A percentile compares a stretch with the other conserved stretches of the same genome.
These are phyloP conservation scores for Taphrorychus bicolor DNA, from an alignment of 2,888 invertebrate species.

Conservation along the genomic window DNA sequence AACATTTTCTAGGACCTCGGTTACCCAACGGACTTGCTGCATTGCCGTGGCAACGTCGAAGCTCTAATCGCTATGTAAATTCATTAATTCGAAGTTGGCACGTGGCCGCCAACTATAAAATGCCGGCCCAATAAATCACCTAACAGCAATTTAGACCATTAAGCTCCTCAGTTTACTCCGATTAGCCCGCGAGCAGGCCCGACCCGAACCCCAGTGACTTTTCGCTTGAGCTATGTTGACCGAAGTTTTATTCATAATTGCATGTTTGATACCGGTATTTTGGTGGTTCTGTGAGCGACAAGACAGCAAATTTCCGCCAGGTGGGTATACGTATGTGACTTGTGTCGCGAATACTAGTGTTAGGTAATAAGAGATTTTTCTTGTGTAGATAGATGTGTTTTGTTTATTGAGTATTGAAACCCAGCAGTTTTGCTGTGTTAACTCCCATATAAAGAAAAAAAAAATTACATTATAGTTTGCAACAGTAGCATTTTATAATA, in stretches of 20 bases:
- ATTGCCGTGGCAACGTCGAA: constrained; percentile 14
- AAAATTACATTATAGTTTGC: not conserved
- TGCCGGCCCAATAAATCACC: not conserved
- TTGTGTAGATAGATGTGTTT: too few species aligned
- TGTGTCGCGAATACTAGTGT: not conserved
- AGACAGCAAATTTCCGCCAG: constrained; percentile 49
- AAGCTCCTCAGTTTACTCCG: constrained; percentile 1
- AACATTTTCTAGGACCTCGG: not conserved
- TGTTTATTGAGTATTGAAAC: too few species aligned
- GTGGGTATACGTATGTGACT: constrained; percentile 27
- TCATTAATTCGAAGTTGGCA: not conserved
- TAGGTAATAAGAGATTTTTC: not conserved
- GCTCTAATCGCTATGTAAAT: not conserved
- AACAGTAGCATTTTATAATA: not conserved
- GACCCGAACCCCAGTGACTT: not conserved
- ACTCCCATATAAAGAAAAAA: not conserved
- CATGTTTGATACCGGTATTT: constrained; percentile 10
- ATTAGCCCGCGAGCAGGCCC: not conserved
- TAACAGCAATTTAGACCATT: constrained; percentile 11
- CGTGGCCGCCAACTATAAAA: not conserved
- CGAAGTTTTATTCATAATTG: constrained; percentile 19
- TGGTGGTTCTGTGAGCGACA: constrained; percentile 31
- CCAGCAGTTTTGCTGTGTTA: too few species aligned
- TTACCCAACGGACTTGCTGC: not conserved
- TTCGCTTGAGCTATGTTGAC: constrained; percentile 17